These are phyloP conservation scores for Meles meles DNA, from an alignment of 2,113 vertebrate species.

Conservation along the genomic window DNA sequence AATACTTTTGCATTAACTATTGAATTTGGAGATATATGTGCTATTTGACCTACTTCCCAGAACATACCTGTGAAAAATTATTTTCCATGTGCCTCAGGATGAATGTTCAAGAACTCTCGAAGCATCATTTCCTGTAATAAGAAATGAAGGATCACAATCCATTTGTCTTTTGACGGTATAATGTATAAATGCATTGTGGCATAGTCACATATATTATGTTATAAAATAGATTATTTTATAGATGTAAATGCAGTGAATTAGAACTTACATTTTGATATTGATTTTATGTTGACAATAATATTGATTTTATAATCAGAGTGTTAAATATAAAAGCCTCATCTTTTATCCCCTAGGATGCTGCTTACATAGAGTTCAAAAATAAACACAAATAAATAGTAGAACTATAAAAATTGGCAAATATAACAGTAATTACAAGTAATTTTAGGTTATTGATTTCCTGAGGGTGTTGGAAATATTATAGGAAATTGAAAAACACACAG, in stretches of 20 bases:
- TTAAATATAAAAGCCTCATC: not conserved
- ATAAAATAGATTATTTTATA: not conserved
- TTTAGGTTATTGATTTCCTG: not conserved
- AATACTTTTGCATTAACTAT: not conserved
- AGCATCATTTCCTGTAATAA: not conserved
- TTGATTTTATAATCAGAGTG: not conserved
- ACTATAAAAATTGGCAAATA: not conserved
- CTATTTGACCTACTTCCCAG: not conserved
- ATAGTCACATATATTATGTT: not conserved
- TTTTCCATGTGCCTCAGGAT: not conserved
- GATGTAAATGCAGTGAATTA: not conserved
- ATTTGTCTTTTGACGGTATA: not conserved
- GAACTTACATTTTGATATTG: not conserved
- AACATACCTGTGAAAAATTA: not conserved
- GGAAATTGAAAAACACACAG: not conserved
- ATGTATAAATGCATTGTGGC: not conserved
- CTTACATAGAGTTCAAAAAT: not conserved
- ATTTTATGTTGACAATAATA: not conserved
- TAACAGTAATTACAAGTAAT: not conserved
- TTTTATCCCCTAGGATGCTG: not conserved
- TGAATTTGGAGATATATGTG: not conserved
- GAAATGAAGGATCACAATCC: not conserved
- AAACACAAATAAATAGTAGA: not conserved
- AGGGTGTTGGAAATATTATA: not conserved
- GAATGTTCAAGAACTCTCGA: not conserved